These are phyloP conservation scores for Ruditapes philippinarum DNA, from an alignment of 1,140 invertebrate genomes.

Conservation along the genomic window DNA sequence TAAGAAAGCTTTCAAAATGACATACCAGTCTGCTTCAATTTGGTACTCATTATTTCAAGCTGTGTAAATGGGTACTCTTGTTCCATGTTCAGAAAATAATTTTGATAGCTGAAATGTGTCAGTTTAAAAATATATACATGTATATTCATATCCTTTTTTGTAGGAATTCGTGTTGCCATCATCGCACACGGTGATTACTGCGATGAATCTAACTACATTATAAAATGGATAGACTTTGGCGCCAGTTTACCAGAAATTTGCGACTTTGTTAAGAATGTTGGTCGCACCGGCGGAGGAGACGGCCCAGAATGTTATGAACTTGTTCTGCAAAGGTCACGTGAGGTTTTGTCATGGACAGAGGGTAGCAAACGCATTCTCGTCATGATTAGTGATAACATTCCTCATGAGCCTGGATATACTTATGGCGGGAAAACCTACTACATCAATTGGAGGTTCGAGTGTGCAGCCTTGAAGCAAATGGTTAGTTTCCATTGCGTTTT, in stretches of 20 bases:
- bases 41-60: too few relatives aligned
- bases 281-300: conserved; percentile 73
- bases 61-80: too few relatives aligned
- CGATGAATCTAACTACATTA: conserved; percentile 73
- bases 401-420: conserved; percentile 75
- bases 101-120: too few relatives aligned
- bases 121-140: too few relatives aligned
- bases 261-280: conserved; percentile 74
- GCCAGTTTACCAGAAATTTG: conserved; percentile 66
- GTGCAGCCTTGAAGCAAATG: conserved; percentile 62
- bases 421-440: conserved; percentile 69
- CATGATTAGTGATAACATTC: conserved; percentile 81
- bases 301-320: conserved; percentile 81
- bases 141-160: conserved; percentile 8
- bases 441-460: conserved; percentile 80
- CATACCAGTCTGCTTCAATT: too few relatives aligned
- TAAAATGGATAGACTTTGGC: conserved; percentile 78
- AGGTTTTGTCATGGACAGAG: conserved; percentile 80
- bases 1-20: too few relatives aligned
- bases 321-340: conserved; percentile 73
- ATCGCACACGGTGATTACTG: conserved; percentile 81
- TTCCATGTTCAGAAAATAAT: too few relatives aligned
- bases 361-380: conserved; percentile 79
- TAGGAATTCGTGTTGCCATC: conserved; percentile 67
- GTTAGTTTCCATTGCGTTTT: too few relatives aligned